Base-by-base conservation (phyloP, 2,797 vertebrate species). In the Ara ararauna region DNA sequence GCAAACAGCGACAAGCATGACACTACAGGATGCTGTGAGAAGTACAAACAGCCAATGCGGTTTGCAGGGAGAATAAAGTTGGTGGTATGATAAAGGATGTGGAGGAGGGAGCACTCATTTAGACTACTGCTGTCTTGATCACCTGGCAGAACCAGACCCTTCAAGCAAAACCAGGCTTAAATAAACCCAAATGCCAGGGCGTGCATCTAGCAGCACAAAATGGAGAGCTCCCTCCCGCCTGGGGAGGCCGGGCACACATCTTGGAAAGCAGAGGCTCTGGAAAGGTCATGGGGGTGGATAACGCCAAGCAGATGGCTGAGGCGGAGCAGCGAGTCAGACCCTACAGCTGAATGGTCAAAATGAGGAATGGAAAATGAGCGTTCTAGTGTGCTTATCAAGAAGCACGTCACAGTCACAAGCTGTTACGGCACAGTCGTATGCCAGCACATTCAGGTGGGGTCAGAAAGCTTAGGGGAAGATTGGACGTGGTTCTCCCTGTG, bases 211-310 rank as follows among this genome's bases (percentile, higher is more conserved):
- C 0, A 4, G 54, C n/a, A 56, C 8, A 21, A 66, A 76, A 78
- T 2, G 10, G 34, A 77, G 80, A 87, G 19, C 22, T 34, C 8
- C 56, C 36, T 68, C 48, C 36, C 26, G 29, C 3, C 9, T 5
- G 5, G 19, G 34, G 26, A 61, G 45, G 21, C 2, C 1, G 0
- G 65, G 40, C 36, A 90, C 27, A n/a, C 48, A 54, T 86, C 66
- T 40, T 94, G 82, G 66, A 89, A 90, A 92, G 73, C 65, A 91
- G 45, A 72, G 48, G 21, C 72, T 61, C 65, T 38, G 87, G 36
- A 72, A 91, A 83, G 67, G 70, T 75, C 67, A 68, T 0, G 0
- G 40, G 38, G 62, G n/a, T 71, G 80, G 48, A 53, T 65, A 90
- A 50, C 5, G 67, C 18, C 1, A 6, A 34, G 53, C 56, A 89